These are phyloP conservation scores for Pelosia muscerda DNA, from an alignment of 2,888 invertebrate genomes.

Conservation along the genomic window DNA sequence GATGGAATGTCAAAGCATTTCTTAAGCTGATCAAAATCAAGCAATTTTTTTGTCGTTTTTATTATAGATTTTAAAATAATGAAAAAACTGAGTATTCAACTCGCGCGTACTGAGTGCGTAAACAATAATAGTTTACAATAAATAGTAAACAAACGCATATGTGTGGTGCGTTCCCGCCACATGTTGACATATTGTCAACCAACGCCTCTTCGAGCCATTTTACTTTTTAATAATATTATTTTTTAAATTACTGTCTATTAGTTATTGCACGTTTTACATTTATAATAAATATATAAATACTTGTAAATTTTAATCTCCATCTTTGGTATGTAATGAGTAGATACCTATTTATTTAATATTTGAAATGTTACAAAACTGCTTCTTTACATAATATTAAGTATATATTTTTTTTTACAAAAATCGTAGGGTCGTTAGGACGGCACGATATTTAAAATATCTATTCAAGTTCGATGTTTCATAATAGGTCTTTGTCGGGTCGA, in stretches of 20 bases:
- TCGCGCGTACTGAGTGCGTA: slow-evolving; percentile 62
- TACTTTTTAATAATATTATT: slow-evolving; percentile 75
- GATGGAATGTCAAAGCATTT: slow-evolving; percentile 76
- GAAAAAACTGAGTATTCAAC: slow-evolving; percentile 52
- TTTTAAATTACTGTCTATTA: slow-evolving; percentile 85
- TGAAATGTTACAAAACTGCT: slow-evolving; percentile 85
- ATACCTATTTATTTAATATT: slow-evolving; percentile 80
- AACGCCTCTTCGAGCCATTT: slow-evolving; percentile 80
- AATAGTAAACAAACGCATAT: slow-evolving; percentile 75
- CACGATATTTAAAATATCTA: slow-evolving; percentile 83
- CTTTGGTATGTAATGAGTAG: slow-evolving; percentile 84
- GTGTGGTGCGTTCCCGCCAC: slow-evolving; percentile 48
- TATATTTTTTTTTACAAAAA: slow-evolving; percentile 85
- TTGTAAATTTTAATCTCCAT: slow-evolving; percentile 86
- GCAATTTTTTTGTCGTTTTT: slow-evolving; percentile 53
- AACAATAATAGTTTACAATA: slow-evolving; percentile 80
- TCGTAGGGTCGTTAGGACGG: slow-evolving; percentile 87
- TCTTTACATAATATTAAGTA: slow-evolving; percentile 78
- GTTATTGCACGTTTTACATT: slow-evolving; percentile 87
- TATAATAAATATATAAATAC: slow-evolving; percentile 87
- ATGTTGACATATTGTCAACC: slow-evolving; percentile 63
- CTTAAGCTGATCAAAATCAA: slow-evolving; percentile 68
- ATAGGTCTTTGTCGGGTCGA: slow-evolving; percentile 80
- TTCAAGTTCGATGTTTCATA: slow-evolving; percentile 84
- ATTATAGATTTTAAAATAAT: slow-evolving; percentile 47